Evolutionary conservation across 2,113 vertebrate genomes (phyloP).

Genomic region (Sardina pilchardus): DNA sequence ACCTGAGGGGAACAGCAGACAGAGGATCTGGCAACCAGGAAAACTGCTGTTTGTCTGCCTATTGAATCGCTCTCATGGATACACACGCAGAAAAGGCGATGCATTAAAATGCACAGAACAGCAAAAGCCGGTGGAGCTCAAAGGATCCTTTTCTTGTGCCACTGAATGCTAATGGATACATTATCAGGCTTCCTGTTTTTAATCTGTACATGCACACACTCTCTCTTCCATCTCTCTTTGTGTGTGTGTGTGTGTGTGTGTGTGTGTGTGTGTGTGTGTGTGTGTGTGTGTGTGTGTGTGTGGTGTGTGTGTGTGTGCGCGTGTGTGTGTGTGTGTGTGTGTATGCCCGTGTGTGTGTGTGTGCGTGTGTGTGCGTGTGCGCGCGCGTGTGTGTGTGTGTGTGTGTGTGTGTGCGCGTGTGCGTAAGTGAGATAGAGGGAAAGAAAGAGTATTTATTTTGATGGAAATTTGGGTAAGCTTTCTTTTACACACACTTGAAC

Average conservation of each 20-base stretch:
- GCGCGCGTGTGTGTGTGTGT: neutral
- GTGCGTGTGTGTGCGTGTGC: constrained; percentile 9
- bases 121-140: too few relatives aligned
- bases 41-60: too few relatives aligned
- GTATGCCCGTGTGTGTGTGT: neutral
- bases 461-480: neutral
- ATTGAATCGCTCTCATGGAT: too few relatives aligned
- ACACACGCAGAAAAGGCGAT: too few relatives aligned
- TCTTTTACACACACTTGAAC: neutral
- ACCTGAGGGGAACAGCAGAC: too few relatives aligned
- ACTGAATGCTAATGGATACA: too few relatives aligned
- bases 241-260: neutral
- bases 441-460: neutral
- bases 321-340: too few relatives aligned
- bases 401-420: neutral
- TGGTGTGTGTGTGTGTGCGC: too few relatives aligned
- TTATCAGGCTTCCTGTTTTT: too few relatives aligned
- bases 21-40: too few relatives aligned
- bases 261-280: neutral
- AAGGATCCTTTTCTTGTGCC: too few relatives aligned
- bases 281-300: neutral
- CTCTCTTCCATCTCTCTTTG: neutral
- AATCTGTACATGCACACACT: neutral
- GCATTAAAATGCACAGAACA: too few relatives aligned
- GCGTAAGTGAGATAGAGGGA: neutral